Conservation (phyloP, 92 coral and sea anemone genomes). For the Galaxea fascicularis region DNA sequence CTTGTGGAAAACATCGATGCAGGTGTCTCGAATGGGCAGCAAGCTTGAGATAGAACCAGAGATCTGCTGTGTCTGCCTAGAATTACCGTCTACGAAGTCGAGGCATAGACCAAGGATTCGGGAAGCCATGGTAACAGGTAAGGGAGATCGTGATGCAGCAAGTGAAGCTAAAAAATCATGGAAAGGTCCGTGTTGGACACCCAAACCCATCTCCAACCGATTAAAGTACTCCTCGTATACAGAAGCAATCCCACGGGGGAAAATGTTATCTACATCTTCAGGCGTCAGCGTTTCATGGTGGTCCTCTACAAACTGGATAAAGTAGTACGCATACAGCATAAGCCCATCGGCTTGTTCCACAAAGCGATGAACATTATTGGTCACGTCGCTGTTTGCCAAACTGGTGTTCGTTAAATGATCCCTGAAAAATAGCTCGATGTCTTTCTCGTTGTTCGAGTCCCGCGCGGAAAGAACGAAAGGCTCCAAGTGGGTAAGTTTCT, state of each 20-base stretch:
- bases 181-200: slow-evolving; percentile 38
- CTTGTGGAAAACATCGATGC: slow-evolving; percentile 71
- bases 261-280: slow-evolving; percentile 6
- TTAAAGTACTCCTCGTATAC: slow-evolving; percentile 65
- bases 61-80: slow-evolving; percentile 16
- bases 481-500: slow-evolving; percentile 30
- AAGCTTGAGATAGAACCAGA: slow-evolving; percentile 52
- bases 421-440: slow-evolving; percentile 55
- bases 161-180: slow-evolving; percentile 66
- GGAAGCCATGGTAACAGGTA: slow-evolving; percentile 59
- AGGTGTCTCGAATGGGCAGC: slow-evolving; percentile 58
- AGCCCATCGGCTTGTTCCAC: slow-evolving; percentile 74
- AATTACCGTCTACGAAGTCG: slow-evolving; percentile 4
- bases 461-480: slow-evolving; percentile 46
- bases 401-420: slow-evolving; percentile 36
- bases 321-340: slow-evolving; percentile 74
- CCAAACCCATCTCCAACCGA: slow-evolving; percentile 48
- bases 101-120: slow-evolving; percentile 37
- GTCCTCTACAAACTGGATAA: slow-evolving; percentile 55
- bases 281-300: slow-evolving; percentile 7
- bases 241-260: slow-evolving; percentile 71
- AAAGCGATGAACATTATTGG: slow-evolving; percentile 21
- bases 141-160: slow-evolving; percentile 63
- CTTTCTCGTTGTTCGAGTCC: slow-evolving; percentile 59
- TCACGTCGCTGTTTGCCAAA: slow-evolving; percentile 21